Percentiles rank a stretch among this genome's conserved stretches.
phyloP scores from a whole-genome alignment of 2,797 vertebrate genomes.

The Chelon labrosus region DNA sequence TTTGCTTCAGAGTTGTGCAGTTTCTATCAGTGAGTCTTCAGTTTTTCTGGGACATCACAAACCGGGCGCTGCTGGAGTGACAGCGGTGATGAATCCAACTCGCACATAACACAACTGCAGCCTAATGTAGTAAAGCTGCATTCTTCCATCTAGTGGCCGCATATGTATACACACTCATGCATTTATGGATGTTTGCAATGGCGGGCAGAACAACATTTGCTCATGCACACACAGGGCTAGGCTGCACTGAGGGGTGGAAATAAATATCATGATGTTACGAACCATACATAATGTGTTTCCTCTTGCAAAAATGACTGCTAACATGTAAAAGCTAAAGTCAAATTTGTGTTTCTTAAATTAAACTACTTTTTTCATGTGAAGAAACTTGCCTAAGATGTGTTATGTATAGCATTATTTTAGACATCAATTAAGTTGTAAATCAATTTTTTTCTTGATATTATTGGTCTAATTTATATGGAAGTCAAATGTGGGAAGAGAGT shows the following conservation, averaged over 20 bases:
- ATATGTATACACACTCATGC: constrained; percentile 32
- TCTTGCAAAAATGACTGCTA: too few relatives aligned
- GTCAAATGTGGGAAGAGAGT: background rate
- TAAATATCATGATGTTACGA: background rate
- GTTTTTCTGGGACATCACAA: constrained; percentile 61
- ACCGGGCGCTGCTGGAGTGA: constrained; percentile 45
- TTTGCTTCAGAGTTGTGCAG: constrained; percentile 30
- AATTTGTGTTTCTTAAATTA: background rate
- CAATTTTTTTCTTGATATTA: too few relatives aligned
- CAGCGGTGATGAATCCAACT: constrained; percentile 54
- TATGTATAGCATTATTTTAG: too few relatives aligned
- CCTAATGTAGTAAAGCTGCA: constrained; percentile 55
- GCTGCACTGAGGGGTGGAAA: background rate
- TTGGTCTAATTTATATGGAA: too few relatives aligned
- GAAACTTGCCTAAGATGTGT: too few relatives aligned
- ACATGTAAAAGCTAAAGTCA: background rate
- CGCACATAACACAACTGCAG: constrained; percentile 38
- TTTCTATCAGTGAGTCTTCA: constrained; percentile 43
- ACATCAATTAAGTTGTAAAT: too few relatives aligned
- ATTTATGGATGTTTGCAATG: background rate
- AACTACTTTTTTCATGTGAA: background rate
- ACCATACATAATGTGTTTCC: too few relatives aligned
- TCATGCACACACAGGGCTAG: background rate
- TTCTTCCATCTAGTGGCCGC: constrained; percentile 83
- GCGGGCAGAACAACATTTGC: background rate